These are phyloP conservation scores for Sinocyclocheilus rhinocerous DNA, from an alignment of 2,113 vertebrate genomes.

Conservation along the genomic window DNA sequence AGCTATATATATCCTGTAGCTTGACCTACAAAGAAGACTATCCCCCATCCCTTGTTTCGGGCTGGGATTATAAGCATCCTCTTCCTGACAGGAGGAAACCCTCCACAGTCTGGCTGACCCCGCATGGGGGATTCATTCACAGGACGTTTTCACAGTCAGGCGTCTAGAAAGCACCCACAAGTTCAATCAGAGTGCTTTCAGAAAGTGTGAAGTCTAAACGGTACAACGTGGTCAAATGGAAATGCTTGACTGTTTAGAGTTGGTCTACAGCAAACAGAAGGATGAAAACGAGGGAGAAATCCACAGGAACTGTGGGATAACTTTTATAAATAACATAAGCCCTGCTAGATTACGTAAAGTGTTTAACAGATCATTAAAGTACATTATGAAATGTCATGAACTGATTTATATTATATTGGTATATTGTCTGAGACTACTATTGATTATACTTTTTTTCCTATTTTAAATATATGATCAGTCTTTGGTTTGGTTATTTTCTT, in stretches of 20 bases:
- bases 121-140: not conserved
- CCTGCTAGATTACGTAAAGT: not conserved
- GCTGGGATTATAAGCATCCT: conserved; percentile 36
- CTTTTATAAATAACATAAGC: not conserved
- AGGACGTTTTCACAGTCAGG: conserved; percentile 27
- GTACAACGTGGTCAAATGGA: not conserved
- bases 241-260: not conserved
- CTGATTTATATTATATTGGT: not conserved
- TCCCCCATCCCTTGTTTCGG: conserved; percentile 24
- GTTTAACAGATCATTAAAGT: not conserved
- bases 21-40: conserved; percentile 11
- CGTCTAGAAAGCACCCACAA: not conserved
- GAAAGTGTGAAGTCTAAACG: conserved; percentile 3
- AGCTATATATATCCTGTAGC: conserved; percentile 13
- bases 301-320: not conserved
- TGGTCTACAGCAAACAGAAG: not conserved
- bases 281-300: not conserved
- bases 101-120: conserved; percentile 23
- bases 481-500: not conserved
- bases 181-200: conserved; percentile 11
- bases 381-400: not conserved
- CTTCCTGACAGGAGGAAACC: conserved; percentile 35
- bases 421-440: not conserved
- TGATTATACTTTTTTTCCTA: not conserved
- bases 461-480: not conserved